A percentile compares a stretch with the other conserved stretches of the same genome.
Conservation (phyloP, 2,113 vertebrate genomes). For the Pongo abelii region DNA sequence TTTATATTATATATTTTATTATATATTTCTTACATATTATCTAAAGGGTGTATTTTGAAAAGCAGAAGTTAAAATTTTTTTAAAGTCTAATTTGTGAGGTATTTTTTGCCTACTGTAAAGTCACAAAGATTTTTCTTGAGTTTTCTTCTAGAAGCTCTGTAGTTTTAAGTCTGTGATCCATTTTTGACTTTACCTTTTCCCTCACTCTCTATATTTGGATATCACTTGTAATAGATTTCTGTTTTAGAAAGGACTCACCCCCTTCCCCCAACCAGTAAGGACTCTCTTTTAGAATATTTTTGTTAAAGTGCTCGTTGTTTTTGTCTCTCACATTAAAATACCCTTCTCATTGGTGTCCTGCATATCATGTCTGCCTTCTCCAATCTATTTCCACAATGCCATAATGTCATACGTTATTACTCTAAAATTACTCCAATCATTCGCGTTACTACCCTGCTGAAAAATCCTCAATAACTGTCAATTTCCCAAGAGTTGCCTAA, state of each 20-base stretch:
- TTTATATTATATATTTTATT: too few species aligned
- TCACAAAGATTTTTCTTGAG: neutral
- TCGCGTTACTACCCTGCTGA: neutral
- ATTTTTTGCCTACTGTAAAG: neutral
- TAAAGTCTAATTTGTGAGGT: neutral
- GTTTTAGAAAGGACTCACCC: neutral
- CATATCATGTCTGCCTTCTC: conserved; percentile 5
- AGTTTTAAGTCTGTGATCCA: neutral
- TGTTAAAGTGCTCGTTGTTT: neutral
- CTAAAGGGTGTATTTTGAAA: neutral
- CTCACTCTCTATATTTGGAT: neutral
- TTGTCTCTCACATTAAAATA: neutral
- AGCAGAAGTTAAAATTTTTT: neutral
- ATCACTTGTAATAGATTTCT: neutral
- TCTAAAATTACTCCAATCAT: neutral
- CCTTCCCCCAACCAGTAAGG: neutral
- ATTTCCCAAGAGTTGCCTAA: neutral
- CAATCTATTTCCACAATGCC: neutral
- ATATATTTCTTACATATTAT: neutral
- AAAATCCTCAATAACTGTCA: neutral
- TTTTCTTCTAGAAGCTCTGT: neutral
- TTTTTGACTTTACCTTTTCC: neutral
- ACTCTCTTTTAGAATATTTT: neutral
- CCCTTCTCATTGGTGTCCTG: neutral
- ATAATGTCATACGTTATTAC: neutral